A percentile compares a stretch with the other conserved stretches of the same genome.
Conservation (phyloP, 2,888 invertebrate species). For the Ochlodes sylvanus region DNA sequence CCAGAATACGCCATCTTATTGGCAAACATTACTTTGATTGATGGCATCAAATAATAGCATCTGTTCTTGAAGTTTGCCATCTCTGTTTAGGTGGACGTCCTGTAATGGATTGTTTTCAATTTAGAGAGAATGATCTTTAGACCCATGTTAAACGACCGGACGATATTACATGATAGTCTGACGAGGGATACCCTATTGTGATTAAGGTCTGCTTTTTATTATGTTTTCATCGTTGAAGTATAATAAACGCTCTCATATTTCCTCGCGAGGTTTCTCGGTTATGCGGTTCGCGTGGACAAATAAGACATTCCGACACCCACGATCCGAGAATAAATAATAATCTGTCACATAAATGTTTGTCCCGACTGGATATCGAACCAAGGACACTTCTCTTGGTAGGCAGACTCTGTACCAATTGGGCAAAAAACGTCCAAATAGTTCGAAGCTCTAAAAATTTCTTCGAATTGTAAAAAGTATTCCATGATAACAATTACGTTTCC, state of each 20-base stretch:
- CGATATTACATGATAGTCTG: constrained; percentile 1
- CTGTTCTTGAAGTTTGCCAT: constrained; percentile 1
- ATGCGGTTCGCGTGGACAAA: too few relatives aligned
- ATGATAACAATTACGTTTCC: too few relatives aligned
- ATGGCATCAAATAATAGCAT: constrained; percentile 14
- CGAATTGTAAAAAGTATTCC: too few relatives aligned
- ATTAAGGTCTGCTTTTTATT: constrained; percentile 1
- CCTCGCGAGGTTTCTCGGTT: too few relatives aligned
- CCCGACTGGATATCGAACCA: too few relatives aligned
- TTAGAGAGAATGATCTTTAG: constrained; percentile 12
- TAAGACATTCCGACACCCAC: too few relatives aligned
- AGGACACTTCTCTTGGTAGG: too few relatives aligned
- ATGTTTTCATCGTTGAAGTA: constrained; percentile 5
- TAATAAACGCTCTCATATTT: background rate
- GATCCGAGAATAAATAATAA: too few relatives aligned
- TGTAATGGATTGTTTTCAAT: constrained; percentile 27
- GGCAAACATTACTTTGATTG: constrained; percentile 26
- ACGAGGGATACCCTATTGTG: constrained; percentile 3
- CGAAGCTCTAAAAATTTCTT: too few relatives aligned
- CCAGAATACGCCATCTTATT: constrained; percentile 15
- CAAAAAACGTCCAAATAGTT: too few relatives aligned
- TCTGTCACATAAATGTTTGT: too few relatives aligned
- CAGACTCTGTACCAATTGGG: too few relatives aligned
- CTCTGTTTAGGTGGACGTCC: constrained; percentile 14
- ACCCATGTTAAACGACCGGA: constrained; percentile 7